Evolutionary conservation across 1,140 invertebrate genomes (phyloP), one percentile per base, ranked within the genome.

Genomic region (Lineus longissimus): DNA sequence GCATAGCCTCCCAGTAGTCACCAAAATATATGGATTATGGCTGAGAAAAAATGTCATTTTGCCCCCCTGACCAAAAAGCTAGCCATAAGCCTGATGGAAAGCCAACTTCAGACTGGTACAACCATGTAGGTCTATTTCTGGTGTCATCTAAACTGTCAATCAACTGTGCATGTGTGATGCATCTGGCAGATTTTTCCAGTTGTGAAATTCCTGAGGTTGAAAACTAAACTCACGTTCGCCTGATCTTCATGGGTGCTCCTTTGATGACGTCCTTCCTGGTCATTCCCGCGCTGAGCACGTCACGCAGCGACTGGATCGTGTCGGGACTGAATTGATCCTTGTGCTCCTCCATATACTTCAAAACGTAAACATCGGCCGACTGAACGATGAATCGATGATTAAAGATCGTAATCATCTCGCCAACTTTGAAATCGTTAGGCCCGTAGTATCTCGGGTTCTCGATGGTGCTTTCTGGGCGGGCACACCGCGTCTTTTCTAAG

Each of bases 361-460:
- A 64, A 1, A 82, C 80, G 67, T 76, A 82, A 25, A 72, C 73
- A 70, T 83, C 81, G 62, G 81, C 81, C 22, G 73, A 70, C n/a
- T 65, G 75, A 62, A 83, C 81, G 55, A 80, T 68, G 65, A 82
- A 83, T n/a, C 47, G 6, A 59, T 81, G 78, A 36, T 67, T 66
- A 63, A 81, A 83, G 19, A 81, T 67, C 33, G 81, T 76, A 47
- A 83, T 72, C 0, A 75, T 67, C 36, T 78, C 78, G 25, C 81
- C 81, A 61, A 82, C 77, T 65, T 79, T 76, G 66, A 82, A 79
- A 66, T 83, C 81, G 27, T 78, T 69, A 9, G 81, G 80, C 9
- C 81, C 81, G 64, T 82, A 83, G 63, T 75, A 83, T 13, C 68
- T 54, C 1, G 81, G 80, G 30, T 72, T 70, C 33, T 81, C 76